Conservation (phyloP, 35 echinoderm and acorn worm species). For the Apostichopus californicus region DNA sequence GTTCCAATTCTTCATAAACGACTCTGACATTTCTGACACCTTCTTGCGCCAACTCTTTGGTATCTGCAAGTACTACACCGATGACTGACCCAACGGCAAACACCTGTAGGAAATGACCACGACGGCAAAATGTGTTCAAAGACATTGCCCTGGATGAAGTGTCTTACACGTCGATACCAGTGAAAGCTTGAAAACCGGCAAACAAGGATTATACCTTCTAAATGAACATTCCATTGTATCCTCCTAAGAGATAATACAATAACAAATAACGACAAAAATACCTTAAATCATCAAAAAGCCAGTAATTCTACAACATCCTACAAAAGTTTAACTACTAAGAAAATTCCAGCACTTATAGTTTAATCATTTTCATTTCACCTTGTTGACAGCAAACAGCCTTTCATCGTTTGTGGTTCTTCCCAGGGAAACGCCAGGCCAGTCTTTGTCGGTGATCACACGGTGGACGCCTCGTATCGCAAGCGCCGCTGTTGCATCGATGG, state of each 20-base stretch:
- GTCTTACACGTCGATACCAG: too few relatives aligned
- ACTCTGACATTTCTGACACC: slow-evolving; percentile 67
- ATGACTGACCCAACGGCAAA: slow-evolving; percentile 61
- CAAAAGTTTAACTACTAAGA: too few relatives aligned
- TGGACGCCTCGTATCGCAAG: slow-evolving; percentile 70
- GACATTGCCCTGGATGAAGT: background rate
- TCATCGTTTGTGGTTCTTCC: slow-evolving; percentile 49
- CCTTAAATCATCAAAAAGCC: too few relatives aligned
- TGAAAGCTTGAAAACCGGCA: too few relatives aligned
- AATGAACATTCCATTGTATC: too few relatives aligned
- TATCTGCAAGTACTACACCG: slow-evolving; percentile 77
- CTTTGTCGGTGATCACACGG: slow-evolving; percentile 48
- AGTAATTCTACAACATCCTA: too few relatives aligned
- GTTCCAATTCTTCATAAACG: slow-evolving; percentile 78
- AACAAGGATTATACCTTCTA: too few relatives aligned
- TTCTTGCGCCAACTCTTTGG: slow-evolving; percentile 71
- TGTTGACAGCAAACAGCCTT: slow-evolving; percentile 55
- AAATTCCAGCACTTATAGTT: too few relatives aligned
- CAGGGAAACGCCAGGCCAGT: slow-evolving; percentile 56
- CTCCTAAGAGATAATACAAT: too few relatives aligned
- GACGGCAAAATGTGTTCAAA: background rate
- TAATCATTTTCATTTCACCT: slow-evolving; percentile 32
- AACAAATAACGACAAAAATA: too few relatives aligned
- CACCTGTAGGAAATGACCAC: slow-evolving; percentile 34
- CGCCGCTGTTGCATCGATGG: slow-evolving; percentile 60